These are phyloP conservation scores for Drosophila persimilis DNA, from an alignment of 1,140 invertebrate genomes.

Conservation along the genomic window DNA sequence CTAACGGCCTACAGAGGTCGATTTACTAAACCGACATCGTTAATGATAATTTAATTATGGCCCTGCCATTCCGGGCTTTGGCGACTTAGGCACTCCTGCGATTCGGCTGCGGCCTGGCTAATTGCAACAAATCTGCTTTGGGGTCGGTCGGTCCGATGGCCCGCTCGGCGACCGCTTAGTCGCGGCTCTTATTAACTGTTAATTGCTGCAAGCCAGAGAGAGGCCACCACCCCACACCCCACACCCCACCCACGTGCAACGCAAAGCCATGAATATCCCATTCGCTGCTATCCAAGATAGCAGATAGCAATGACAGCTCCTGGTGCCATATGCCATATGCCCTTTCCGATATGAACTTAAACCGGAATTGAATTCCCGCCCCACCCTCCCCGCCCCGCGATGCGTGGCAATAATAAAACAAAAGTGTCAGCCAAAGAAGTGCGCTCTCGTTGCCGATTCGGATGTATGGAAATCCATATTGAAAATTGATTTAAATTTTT, in stretches of 20 bases:
- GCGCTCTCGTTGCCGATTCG: slow-evolving; percentile 43
- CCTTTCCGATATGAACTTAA: slow-evolving; percentile 52
- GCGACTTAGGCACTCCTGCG: slow-evolving; percentile 51
- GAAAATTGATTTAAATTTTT: slow-evolving; percentile 81
- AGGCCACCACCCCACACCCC: too few species aligned
- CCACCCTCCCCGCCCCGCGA: not conserved
- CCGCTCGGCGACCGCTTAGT: slow-evolving; percentile 24
- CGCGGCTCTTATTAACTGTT: slow-evolving; percentile 71
- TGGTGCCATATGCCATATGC: not conserved
- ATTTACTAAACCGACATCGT: slow-evolving; percentile 52
- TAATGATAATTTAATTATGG: slow-evolving; percentile 79
- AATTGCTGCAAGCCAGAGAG: slow-evolving; percentile 48
- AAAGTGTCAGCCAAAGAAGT: slow-evolving; percentile 58
- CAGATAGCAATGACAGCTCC: slow-evolving; percentile 45
- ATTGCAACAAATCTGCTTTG: slow-evolving; percentile 75
- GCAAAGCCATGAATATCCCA: slow-evolving; percentile 48
- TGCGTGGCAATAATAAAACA: slow-evolving; percentile 44
- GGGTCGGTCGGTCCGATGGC: slow-evolving; percentile 55
- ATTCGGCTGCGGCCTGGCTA: slow-evolving; percentile 57
- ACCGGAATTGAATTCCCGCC: slow-evolving; percentile 43
- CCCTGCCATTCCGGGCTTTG: slow-evolving; percentile 51
- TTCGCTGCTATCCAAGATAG: slow-evolving; percentile 62
- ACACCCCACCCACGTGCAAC: slow-evolving; percentile 14
- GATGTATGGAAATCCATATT: slow-evolving; percentile 71
- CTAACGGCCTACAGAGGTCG: slow-evolving; percentile 13